phyloP scores from a whole-genome alignment of 53 echinoderm and acorn worm genomes.

The Zoroaster sp. region DNA sequence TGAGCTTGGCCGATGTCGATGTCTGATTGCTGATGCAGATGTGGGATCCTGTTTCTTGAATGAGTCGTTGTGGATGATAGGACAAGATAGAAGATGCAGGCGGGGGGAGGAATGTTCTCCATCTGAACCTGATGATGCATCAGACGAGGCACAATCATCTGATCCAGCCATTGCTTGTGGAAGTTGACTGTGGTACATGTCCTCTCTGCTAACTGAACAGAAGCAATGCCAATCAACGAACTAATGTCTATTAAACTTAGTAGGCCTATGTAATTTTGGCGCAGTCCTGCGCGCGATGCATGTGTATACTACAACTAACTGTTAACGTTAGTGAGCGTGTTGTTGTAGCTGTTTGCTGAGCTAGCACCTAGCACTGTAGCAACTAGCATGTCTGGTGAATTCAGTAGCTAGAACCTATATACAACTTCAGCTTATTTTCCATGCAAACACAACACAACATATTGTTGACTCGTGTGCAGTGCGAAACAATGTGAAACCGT shows the following conservation, averaged over 20 bases:
- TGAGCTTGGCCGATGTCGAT: conserved; percentile 90
- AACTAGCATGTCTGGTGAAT: not conserved
- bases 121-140: conserved; percentile 15
- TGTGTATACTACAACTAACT: not conserved
- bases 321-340: not conserved
- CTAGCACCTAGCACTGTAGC: not conserved
- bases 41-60: not conserved
- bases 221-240: not conserved
- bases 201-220: not conserved
- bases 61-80: not conserved
- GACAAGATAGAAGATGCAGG: not conserved
- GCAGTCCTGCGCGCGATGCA: not conserved
- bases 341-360: not conserved
- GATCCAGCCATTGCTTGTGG: conserved; percentile 17
- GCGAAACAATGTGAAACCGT: no score
- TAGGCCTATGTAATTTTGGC: not conserved
- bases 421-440: not conserved
- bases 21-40: conserved; percentile 52
- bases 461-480: not conserved
- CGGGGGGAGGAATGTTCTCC: conserved; percentile 8
- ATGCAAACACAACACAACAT: no score
- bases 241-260: not conserved
- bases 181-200: not conserved
- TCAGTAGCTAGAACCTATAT: not conserved
- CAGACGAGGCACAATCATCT: conserved; percentile 24